Evolutionary conservation across 2,888 invertebrate species (phyloP), one percentile per base, ranked within the genome.

Genomic region (Mactromeris polynyma): DNA sequence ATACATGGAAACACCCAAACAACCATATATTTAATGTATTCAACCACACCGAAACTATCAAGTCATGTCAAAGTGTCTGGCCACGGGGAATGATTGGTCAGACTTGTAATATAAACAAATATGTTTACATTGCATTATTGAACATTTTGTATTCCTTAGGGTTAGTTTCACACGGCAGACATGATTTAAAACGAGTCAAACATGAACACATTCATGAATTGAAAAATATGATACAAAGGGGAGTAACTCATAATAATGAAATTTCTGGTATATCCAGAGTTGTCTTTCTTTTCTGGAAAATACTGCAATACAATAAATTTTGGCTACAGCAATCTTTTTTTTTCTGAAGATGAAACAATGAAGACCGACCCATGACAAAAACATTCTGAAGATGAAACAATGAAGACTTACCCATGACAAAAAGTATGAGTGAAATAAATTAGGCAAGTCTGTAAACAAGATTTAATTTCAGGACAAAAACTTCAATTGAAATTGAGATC

Each of bases 41-140:
- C 14, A 21, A 19, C 21, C 21, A 54, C 54, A 54, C 54, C 21
- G n/a, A 21, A 21, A 26, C 26, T 26, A 54, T 26, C 58, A 64
- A 64, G 26, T 64, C 58, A 64, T 26, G 58, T 64, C 58, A 64
- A 64, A 26, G 58, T 64, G 58, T 64, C 58, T 26, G 58, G 26
- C 26, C 58, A 64, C n/a, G 26, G 11, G 26, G n/a, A 64, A 26
- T 7, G 9, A 64, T 26, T 64, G 58, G 26, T 26, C 26, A 9
- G 9, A 64, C 58, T 64, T 64, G 26, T 26, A 26, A 26, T 26
- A n/a, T 64, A 64, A 64, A 64, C 58, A 64, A 64, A 64, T 64
- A 64, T 64, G 58, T 64, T 64, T 26, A 64, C 26, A 64, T 64
- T n/a, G 2, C n/a, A 64, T 64, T 64, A 64, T 64, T 64, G n/a